Base-by-base conservation (phyloP, 2,113 vertebrate species). In the Lasiurus borealis region DNA sequence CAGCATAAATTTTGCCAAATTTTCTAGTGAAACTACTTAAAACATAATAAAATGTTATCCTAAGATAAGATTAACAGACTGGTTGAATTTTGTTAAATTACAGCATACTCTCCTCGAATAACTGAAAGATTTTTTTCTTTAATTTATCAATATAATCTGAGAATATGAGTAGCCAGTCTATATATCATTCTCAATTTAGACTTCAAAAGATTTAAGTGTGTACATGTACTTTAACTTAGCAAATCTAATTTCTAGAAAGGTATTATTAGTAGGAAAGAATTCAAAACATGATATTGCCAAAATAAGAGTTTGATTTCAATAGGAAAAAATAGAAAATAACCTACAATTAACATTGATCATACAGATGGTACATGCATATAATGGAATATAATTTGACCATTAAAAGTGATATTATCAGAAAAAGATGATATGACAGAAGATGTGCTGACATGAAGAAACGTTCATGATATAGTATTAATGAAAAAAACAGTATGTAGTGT, bases 21-120 rank as follows among this genome's bases (percentile, higher is more conserved):
- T 95, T 94, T 95, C 64, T 71, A 93, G 71, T n/a, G 29, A 92
- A 96, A 57, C 18, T 59, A 44, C 48, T 85, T 85, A 85, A 94
- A 95, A 92, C 76, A 40, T 78, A 85, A 68, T 75, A 73, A 88
- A 87, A 93, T 62, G 8, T 76, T 90, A 85, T 89, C 81, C 12
- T 81, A 90, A 81, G 10, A 83, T 57, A 94, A 88, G 25, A 68
- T 57, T 54, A 92, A 78, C 6, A 72, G 34, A 57, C 25, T 94
- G 54, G 27, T 50, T 95, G 68, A 66, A 85, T 36, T 88, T 93
- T 27, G 25, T 83, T 19, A 31, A 31, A 90, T 40, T 64, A 90
- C 4, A 92, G 78, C 25, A 93, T 16, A 76, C 3, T 29, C 36
- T 87, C 36, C 12, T 94, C 44, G 25, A 85, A 72, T 85, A 82